Evolutionary conservation across 2,797 vertebrate genomes (phyloP).

Genomic region (Thamnophis elegans): DNA sequence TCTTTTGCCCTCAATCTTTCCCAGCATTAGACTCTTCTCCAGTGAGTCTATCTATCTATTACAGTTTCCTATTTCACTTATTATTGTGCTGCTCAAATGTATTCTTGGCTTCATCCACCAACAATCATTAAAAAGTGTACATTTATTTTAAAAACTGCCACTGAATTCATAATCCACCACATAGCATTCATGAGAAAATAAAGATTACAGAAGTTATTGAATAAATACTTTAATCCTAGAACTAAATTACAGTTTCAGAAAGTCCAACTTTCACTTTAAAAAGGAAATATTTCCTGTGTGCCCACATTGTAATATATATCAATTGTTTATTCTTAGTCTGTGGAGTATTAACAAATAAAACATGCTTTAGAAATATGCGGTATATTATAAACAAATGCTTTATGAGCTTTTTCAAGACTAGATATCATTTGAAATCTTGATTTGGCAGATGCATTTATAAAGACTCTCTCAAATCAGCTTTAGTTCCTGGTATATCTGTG

Average conservation of each 20-base stretch:
- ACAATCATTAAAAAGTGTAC: constrained; percentile 12
- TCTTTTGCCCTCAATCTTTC: too few species aligned
- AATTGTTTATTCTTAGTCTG: neutral
- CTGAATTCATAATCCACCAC: neutral
- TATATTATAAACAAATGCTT: neutral
- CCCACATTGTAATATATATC: neutral
- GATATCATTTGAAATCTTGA: neutral
- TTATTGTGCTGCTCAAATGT: constrained; percentile 29
- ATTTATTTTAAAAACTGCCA: constrained; percentile 11
- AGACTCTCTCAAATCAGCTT: neutral
- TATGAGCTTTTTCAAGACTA: neutral
- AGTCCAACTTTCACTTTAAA: neutral
- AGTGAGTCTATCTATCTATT: neutral
- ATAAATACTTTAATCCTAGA: neutral
- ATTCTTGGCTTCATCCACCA: constrained; percentile 8
- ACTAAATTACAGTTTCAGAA: neutral
- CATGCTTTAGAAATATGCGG: neutral
- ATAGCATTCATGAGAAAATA: neutral
- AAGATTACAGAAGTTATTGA: neutral
- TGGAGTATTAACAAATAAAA: neutral
- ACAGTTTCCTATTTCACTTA: neutral
- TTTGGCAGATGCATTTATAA: neutral
- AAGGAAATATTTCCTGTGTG: neutral
- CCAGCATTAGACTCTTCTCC: too few species aligned
- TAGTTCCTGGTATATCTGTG: neutral